Base-by-base conservation (phyloP, 2,113 vertebrate species). In the Gobiocypris rarus region DNA sequence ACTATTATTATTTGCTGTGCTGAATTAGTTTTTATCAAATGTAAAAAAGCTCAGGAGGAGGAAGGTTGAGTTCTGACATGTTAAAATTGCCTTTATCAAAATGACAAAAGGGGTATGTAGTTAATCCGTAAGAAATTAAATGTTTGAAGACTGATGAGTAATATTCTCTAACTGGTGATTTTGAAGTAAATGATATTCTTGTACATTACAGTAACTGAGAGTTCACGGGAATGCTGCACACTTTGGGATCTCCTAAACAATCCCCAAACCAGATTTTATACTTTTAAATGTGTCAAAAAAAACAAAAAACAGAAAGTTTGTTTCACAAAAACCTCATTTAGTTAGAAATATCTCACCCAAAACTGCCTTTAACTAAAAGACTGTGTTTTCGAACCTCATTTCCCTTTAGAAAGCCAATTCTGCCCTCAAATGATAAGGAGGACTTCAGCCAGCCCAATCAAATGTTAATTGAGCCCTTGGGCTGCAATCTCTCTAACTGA, bases 11-110 rank as follows among this genome's bases (percentile, higher is more conserved):
- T 71, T 22, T 67, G 52, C 80, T 61, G 34, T 86, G 83, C 87
- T 90, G 24, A 89, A 88, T 87, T 90, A 88, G 82, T 80, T 61
- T 90, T 74, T 77, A 86, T 86, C n/a, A 67, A 59, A 70, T 63
- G 41, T 69, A 38, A 54, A 52, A 28, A 83, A 24, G 71, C 78
- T 69, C 26, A 65, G 45, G 63, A 70, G 63, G 61, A 52, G 79
- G 63, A 80, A 80, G 59, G 50, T 34, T 50, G 24, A 22, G 77
- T 79, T 79, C 0, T 52, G 41, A 67, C 26, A 78, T 67, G 19
- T 31, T 65, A 48, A 65, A 80, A 80, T 50, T 67, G 77, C 77
- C 77, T 80, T 79, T 43, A 45, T 26, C 7, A 17, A 67, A 75
- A 52, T 74, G n/a, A 50, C 26, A 26, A 28, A 45, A 19, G 26